Base-by-base conservation (phyloP, 2,113 vertebrate genomes). In the Pavo muticus region DNA sequence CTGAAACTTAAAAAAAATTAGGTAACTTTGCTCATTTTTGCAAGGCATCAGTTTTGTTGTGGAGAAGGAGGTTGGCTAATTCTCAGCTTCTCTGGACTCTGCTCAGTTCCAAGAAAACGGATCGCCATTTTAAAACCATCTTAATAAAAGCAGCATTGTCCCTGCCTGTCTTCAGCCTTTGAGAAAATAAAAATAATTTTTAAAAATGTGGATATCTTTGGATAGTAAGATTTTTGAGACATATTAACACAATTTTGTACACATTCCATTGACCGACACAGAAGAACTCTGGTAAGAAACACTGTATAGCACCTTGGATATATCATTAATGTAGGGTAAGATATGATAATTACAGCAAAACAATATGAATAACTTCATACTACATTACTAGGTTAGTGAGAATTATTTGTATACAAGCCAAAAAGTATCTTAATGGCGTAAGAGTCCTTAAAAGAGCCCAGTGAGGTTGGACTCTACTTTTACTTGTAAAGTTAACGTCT, bases 21-120 rank as follows among this genome's bases (percentile, higher is more conserved):
- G 6, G 6, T 1, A 1, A 1, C 0, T 44, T 84, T 10, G 3
- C 4, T 87, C 21, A 44, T 70, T 88, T 75, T 88, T 67, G 2
- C 67, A 70, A 48, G 72, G 42, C 2, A 10, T 27, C 0, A 0
- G 4, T 69, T 81, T 48, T 2, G 1, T 1, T 32, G 8, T 21
- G 1, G 11, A 4, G 5, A 78, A 78, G 14, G 7, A 60, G 0
- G 4, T 14, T 77, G 11, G 2, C 16, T 70, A 19, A 59, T 70
- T 77, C 50, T 81, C n/a, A 27, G 14, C 16, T 88, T 94, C 90
- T 54, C 21, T 67, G 11, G 4, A 59, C 3, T 14, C 23, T 57
- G 16, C 17, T 39, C 73, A 8, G 35, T 47, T 79, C 29, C 19
- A 39, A 52, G 21, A 52, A 88, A 80, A 13, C 0, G 14, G 69